Evolutionary conservation across 2,113 vertebrate species (phyloP).

Genomic region (Acanthochromis polyacanthus): DNA sequence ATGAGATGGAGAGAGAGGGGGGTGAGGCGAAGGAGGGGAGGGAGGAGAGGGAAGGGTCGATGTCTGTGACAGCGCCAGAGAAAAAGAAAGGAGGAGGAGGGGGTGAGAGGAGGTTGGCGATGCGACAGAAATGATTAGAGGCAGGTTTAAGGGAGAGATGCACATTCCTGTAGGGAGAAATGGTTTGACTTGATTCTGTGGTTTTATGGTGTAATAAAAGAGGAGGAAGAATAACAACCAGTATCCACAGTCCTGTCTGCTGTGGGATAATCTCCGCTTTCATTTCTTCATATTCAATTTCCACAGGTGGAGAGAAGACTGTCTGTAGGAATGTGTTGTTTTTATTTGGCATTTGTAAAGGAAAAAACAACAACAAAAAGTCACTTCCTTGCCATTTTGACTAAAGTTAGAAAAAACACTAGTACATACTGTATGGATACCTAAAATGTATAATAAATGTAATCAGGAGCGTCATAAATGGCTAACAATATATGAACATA

Average conservation of each 20-base stretch:
- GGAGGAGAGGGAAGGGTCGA: slow-evolving; percentile 40
- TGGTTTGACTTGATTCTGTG: slow-evolving; percentile 7
- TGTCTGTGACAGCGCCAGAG: slow-evolving; percentile 58
- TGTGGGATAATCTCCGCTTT: background rate
- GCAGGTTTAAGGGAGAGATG: slow-evolving; percentile 43
- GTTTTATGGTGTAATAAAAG: slow-evolving; percentile 27
- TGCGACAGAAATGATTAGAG: slow-evolving; percentile 64
- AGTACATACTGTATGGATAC: background rate
- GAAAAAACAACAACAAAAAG: background rate
- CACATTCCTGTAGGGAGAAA: slow-evolving; percentile 38
- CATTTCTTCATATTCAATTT: slow-evolving; percentile 6
- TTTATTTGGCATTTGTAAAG: background rate
- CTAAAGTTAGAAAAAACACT: background rate
- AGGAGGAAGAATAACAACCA: slow-evolving; percentile 22
- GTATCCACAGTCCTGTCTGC: background rate
- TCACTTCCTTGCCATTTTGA: background rate
- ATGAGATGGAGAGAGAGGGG: slow-evolving; percentile 42
- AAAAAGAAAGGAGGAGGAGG: slow-evolving; percentile 43
- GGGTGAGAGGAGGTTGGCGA: slow-evolving; percentile 49
- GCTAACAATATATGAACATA: background rate
- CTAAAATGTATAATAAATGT: slow-evolving; percentile 12
- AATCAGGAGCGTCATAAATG: slow-evolving; percentile 3
- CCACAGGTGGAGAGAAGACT: background rate
- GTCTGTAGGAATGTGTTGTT: background rate
- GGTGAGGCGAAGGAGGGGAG: background rate